Evolutionary conservation across 1,140 invertebrate genomes (phyloP).

Genomic region (Psix sp.): DNA sequence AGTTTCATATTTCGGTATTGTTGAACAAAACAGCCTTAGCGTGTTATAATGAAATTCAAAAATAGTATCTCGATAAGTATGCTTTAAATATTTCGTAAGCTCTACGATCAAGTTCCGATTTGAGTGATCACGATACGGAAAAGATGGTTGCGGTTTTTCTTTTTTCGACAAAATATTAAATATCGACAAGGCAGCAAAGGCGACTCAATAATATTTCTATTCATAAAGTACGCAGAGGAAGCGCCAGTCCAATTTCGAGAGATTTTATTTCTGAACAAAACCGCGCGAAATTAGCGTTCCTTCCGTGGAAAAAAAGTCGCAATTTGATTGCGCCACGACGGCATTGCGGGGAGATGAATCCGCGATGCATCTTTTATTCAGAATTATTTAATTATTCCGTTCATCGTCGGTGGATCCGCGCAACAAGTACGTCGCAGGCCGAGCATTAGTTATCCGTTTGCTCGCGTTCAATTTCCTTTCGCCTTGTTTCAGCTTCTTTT

Average conservation of each 20-base stretch:
- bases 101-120: too few species aligned
- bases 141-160: too few species aligned
- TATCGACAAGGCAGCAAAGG: too few species aligned
- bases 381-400: conserved; percentile 51
- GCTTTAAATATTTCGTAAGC: too few species aligned
- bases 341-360: conserved; percentile 23
- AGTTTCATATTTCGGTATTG: too few species aligned
- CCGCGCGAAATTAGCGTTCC: conserved; percentile 9
- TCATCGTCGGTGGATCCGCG: conserved; percentile 30
- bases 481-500: conserved; percentile 13
- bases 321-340: conserved; percentile 17
- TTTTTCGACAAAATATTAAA: too few species aligned
- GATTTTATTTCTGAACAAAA: conserved; percentile 7
- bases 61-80: too few species aligned
- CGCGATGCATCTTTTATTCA: conserved; percentile 45
- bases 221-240: neutral
- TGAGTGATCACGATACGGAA: too few species aligned
- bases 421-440: conserved; percentile 49
- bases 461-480: conserved; percentile 32
- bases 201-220: too few species aligned
- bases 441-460: conserved; percentile 52
- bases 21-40: too few species aligned
- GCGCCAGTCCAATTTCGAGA: conserved; percentile 7
- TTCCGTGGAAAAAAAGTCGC: neutral
- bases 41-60: too few species aligned